Evolutionary conservation across 2,888 invertebrate genomes (phyloP).

Genomic region (Nomada ferruginata): DNA sequence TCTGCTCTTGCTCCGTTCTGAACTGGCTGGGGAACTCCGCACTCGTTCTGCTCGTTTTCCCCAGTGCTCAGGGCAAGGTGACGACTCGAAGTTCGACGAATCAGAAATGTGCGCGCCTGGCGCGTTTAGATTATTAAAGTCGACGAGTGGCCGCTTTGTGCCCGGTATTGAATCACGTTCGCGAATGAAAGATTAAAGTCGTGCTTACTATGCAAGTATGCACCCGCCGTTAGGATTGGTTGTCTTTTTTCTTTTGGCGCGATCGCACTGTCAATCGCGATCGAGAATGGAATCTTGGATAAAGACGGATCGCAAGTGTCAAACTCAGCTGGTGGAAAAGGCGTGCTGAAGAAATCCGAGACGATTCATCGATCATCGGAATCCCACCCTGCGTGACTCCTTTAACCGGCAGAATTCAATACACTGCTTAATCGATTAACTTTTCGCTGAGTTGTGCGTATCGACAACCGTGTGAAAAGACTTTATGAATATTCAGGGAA

Average conservation of each 20-base stretch:
- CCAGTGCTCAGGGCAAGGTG: constrained; percentile 13
- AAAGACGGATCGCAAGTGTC: constrained; percentile 53
- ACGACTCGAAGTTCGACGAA: constrained; percentile 33
- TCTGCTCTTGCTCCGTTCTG: constrained; percentile 33
- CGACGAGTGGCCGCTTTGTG: constrained; percentile 31
- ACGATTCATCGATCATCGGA: constrained; percentile 53
- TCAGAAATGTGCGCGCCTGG: constrained; percentile 41
- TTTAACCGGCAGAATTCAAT: not conserved
- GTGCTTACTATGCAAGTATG: not conserved
- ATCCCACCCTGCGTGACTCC: constrained; percentile 12
- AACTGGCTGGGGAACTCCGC: constrained; percentile 12
- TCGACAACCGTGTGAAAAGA: not conserved
- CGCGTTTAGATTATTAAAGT: constrained; percentile 53
- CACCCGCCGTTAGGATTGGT: constrained; percentile 10
- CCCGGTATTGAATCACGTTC: constrained; percentile 52
- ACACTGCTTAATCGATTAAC: constrained; percentile 14
- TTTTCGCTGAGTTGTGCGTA: not conserved
- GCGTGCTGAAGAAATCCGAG: constrained; percentile 41
- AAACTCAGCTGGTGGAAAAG: constrained; percentile 41
- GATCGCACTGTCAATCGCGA: constrained; percentile 47
- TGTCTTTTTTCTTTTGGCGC: constrained; percentile 19
- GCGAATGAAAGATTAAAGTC: constrained; percentile 56
- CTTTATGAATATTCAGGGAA: not conserved
- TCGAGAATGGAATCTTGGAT: constrained; percentile 23
- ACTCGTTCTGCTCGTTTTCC: constrained; percentile 17